Evolutionary conservation across 2,113 vertebrate species (phyloP).

Genomic region (Hippocampus mohnikei): DNA sequence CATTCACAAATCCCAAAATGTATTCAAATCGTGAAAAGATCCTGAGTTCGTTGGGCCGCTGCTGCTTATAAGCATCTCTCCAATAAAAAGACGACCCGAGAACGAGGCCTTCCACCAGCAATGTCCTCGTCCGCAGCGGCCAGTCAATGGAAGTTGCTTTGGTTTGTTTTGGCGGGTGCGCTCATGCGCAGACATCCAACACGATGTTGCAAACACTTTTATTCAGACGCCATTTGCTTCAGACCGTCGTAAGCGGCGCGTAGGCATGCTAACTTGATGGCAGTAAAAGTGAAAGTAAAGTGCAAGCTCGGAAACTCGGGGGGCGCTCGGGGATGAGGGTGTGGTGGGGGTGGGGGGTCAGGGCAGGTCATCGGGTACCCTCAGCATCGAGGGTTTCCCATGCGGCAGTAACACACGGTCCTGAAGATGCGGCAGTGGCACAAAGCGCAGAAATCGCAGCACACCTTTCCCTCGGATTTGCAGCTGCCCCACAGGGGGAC

Average conservation of each 20-base stretch:
- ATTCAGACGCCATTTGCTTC: background rate
- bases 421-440: constrained; percentile 85
- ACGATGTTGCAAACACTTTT: background rate
- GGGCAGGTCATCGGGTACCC: too few species aligned
- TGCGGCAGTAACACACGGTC: constrained; percentile 80
- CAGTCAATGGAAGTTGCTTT: too few species aligned
- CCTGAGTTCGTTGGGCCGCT: too few species aligned
- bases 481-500: constrained; percentile 78
- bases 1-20: too few species aligned
- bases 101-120: too few species aligned
- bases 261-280: constrained; percentile 15
- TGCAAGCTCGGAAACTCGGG: constrained; percentile 14
- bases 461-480: constrained; percentile 70
- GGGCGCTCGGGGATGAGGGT: background rate
- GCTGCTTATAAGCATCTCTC: too few species aligned
- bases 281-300: constrained; percentile 44
- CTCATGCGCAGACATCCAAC: background rate
- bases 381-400: constrained; percentile 80
- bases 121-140: too few species aligned
- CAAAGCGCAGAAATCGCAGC: constrained; percentile 81
- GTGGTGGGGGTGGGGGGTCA: background rate
- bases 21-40: too few species aligned
- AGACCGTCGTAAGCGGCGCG: background rate
- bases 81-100: too few species aligned
- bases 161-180: too few species aligned